Conservation (phyloP, 2,888 invertebrate species). For the Dermolepida albohirtum region DNA sequence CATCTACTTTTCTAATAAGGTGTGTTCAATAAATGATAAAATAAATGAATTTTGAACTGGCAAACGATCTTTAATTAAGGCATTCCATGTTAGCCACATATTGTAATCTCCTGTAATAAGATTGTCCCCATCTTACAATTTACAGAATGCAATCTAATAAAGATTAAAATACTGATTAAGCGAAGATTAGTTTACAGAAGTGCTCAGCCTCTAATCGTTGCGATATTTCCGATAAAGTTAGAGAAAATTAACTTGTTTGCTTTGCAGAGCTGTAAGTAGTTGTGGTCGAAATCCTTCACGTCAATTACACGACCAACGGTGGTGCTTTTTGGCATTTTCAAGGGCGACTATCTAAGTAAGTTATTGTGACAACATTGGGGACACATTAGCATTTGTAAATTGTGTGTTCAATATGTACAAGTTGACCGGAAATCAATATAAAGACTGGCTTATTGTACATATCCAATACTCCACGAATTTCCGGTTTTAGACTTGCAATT, state of each 20-base stretch:
- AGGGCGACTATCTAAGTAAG: not conserved
- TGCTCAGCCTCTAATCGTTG: no score
- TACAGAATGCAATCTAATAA: not conserved
- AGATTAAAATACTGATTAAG: not conserved
- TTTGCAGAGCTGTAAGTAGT: constrained; percentile 2
- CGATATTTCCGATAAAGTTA: not conserved
- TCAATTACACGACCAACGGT: not conserved
- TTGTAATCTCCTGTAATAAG: no score
- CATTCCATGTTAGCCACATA: no score
- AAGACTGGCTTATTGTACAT: constrained; percentile 37
- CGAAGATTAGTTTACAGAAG: not conserved
- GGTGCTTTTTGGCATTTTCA: constrained; percentile 1
- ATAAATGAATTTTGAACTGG: no score
- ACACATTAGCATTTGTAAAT: constrained; percentile 25
- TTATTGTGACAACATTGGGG: constrained; percentile 7
- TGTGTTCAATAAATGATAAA: no score
- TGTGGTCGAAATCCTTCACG: not conserved
- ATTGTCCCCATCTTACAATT: no score
- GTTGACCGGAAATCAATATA: constrained; percentile 41
- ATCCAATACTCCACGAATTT: not conserved
- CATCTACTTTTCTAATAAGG: no score
- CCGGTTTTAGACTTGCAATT: not conserved
- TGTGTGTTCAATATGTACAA: constrained; percentile 18
- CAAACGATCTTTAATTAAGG: no score
- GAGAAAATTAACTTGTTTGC: constrained; percentile 4